These are phyloP conservation scores for Tragulus kanchil DNA, from an alignment of 2,113 vertebrate species.

Conservation along the genomic window DNA sequence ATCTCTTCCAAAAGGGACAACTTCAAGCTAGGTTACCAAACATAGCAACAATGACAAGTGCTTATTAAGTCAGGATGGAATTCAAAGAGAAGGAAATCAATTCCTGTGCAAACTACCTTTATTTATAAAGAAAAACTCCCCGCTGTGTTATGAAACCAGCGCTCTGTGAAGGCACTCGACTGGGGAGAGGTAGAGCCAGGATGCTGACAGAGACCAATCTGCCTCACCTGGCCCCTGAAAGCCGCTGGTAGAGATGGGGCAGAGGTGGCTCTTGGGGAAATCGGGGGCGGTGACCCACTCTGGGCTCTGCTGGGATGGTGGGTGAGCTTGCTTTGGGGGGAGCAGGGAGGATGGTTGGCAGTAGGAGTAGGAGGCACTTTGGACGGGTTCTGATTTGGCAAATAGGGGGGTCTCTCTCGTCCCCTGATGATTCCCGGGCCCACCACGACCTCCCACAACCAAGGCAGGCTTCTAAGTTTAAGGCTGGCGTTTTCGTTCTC, in stretches of 20 bases:
- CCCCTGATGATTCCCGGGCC: background rate
- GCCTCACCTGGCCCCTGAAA: background rate
- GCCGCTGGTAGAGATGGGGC: background rate
- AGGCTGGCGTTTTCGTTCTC: conserved; percentile 28
- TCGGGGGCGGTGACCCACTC: background rate
- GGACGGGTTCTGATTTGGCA: conserved; percentile 55
- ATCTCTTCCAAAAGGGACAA: background rate
- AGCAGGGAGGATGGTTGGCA: background rate
- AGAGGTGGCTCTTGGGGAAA: background rate
- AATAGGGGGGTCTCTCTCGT: background rate
- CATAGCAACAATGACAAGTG: background rate
- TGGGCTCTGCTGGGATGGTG: background rate
- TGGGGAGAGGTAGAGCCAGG: background rate
- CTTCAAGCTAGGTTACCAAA: background rate
- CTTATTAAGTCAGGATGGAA: background rate
- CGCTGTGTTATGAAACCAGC: conserved; percentile 37
- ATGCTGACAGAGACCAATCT: background rate
- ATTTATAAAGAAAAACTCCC: conserved; percentile 71
- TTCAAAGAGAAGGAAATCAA: background rate
- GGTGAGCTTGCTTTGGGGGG: background rate
- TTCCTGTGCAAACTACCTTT: conserved; percentile 77
- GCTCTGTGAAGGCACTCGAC: conserved; percentile 58
- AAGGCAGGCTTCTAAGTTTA: conserved; percentile 62
- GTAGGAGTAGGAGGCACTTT: background rate
- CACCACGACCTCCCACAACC: background rate